These are phyloP conservation scores for Lagopus muta DNA, from an alignment of 2,113 vertebrate species.

Conservation along the genomic window DNA sequence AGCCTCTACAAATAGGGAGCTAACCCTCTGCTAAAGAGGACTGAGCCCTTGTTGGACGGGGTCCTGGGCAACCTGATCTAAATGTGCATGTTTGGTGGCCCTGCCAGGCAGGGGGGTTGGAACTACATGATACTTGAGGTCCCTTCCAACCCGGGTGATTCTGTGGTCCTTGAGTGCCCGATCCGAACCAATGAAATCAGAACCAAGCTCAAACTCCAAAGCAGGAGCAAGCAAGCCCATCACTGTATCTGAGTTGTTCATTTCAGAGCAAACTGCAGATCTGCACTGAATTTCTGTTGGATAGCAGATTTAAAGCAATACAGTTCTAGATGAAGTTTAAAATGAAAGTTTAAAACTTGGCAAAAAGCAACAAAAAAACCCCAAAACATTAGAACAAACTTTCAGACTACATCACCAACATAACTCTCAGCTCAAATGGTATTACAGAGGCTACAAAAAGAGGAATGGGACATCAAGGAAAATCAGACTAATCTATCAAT, in stretches of 20 bases:
- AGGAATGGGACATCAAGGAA: not conserved
- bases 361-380: not conserved
- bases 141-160: too few species aligned
- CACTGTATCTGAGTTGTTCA: accelerated
- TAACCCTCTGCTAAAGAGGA: not conserved
- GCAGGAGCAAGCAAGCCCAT: not conserved
- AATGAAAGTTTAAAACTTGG: not conserved
- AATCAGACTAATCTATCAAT: not conserved
- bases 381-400: not conserved
- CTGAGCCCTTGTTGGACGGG: too few species aligned
- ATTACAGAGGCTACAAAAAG: not conserved
- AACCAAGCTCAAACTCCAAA: not conserved
- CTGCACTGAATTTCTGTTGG: not conserved
- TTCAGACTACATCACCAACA: not conserved
- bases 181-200: not conserved
- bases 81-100: too few species aligned
- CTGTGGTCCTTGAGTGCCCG: not conserved
- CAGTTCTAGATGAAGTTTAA: not conserved
- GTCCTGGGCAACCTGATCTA: too few species aligned
- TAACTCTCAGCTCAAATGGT: not conserved
- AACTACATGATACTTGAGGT: too few species aligned
- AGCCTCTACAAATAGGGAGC: not conserved
- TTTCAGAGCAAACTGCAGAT: not conserved
- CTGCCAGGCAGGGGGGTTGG: too few species aligned
- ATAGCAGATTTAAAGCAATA: not conserved